These are phyloP conservation scores for Ischnura elegans DNA, from an alignment of 2,888 invertebrate species.

Conservation along the genomic window DNA sequence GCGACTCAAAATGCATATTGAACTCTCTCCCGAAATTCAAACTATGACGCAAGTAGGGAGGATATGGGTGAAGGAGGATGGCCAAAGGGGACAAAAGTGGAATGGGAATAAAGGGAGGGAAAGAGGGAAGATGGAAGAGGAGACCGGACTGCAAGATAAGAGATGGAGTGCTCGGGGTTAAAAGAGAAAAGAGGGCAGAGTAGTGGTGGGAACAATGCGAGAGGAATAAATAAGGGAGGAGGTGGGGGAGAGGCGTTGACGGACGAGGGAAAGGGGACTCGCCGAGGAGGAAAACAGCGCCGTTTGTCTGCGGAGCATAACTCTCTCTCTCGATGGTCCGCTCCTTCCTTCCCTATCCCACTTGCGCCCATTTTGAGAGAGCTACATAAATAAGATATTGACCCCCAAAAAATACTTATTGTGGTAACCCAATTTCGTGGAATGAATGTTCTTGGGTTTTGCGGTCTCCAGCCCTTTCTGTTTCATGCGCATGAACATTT, in stretches of 20 bases:
- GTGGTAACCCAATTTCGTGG: neutral
- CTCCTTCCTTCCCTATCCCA: too few relatives aligned
- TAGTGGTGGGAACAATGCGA: neutral
- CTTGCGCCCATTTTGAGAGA: neutral
- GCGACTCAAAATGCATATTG: too few relatives aligned
- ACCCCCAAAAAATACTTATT: neutral
- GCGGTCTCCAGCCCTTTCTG: too few relatives aligned
- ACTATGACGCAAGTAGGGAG: too few relatives aligned
- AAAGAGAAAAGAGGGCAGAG: neutral
- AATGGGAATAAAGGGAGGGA: neutral
- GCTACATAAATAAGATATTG: neutral
- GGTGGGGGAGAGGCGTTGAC: neutral
- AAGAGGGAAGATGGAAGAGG: neutral
- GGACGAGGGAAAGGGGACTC: neutral
- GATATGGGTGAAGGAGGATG: too few relatives aligned
- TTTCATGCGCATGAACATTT: too few relatives aligned
- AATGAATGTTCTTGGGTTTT: too few relatives aligned
- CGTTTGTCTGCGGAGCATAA: slow-evolving; percentile 8
- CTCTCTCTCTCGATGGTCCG: neutral
- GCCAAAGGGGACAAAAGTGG: neutral
- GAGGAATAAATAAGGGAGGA: neutral
- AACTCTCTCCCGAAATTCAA: too few relatives aligned
- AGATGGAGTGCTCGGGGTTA: neutral
- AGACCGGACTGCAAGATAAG: neutral
- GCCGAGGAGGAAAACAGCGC: neutral